Percentiles rank a stretch among this genome's conserved stretches.
Evolutionary conservation across 2,888 invertebrate species (phyloP).

Genomic region (Paralinhomoeus sp.): DNA sequence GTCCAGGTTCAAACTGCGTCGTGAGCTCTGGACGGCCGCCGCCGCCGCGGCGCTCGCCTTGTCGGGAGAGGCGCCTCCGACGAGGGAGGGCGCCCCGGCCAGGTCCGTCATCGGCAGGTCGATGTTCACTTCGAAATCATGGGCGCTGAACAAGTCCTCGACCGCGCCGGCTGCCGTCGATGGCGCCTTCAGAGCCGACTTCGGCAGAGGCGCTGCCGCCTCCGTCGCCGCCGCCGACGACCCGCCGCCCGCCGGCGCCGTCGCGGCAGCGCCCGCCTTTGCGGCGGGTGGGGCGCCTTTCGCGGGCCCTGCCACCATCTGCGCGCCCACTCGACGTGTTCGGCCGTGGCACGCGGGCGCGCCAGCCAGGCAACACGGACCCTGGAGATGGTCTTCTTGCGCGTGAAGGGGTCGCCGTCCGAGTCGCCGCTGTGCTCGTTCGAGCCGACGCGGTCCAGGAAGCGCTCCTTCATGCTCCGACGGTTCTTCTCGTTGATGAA

Average conservation of each 20-base stretch:
- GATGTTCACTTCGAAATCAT: constrained; percentile 86
- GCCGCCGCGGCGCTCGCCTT: too few relatives aligned
- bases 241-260: background rate
- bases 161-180: constrained; percentile 4
- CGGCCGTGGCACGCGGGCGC: too few relatives aligned
- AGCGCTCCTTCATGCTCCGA: constrained; percentile 38
- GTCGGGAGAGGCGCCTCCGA: too few relatives aligned
- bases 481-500: constrained; percentile 20
- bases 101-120: too few relatives aligned
- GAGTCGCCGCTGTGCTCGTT: constrained; percentile 44
- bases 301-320: background rate
- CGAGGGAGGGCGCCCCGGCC: too few relatives aligned
- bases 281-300: background rate
- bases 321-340: too few relatives aligned
- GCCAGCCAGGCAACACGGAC: constrained; percentile 4
- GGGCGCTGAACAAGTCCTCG: constrained; percentile 42
- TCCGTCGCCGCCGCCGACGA: background rate
- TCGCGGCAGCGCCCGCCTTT: background rate
- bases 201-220: background rate
- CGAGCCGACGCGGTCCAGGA: constrained; percentile 41
- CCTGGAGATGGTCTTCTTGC: constrained; percentile 40
- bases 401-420: constrained; percentile 65
- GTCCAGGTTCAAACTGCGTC: too few relatives aligned
- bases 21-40: too few relatives aligned
- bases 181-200: background rate